Evolutionary conservation across 2,113 vertebrate species (phyloP).

Genomic region (Plecotus auritus): DNA sequence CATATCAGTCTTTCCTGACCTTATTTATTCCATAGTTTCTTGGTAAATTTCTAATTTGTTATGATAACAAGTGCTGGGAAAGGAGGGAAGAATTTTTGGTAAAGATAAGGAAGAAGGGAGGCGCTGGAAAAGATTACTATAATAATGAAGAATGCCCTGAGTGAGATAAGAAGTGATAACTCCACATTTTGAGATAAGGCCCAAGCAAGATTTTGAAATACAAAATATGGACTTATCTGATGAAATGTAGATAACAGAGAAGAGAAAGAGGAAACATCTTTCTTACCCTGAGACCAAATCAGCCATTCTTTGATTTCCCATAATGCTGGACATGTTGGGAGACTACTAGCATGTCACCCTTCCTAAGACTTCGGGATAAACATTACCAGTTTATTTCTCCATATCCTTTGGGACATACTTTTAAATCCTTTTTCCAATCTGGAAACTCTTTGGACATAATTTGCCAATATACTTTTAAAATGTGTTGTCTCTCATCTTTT

Average conservation of each 20-base stretch:
- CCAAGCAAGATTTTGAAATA: background rate
- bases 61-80: background rate
- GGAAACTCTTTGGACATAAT: background rate
- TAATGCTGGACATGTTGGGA: background rate
- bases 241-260: background rate
- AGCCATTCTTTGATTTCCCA: background rate
- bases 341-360: background rate
- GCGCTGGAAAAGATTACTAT: background rate
- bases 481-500: background rate
- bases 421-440: background rate
- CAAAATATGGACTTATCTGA: background rate
- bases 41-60: background rate
- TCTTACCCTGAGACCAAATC: background rate
- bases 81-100: background rate
- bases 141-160: background rate
- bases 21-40: background rate
- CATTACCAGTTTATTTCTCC: background rate
- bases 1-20: background rate
- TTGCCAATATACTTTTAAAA: background rate
- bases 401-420: background rate
- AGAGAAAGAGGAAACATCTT: background rate
- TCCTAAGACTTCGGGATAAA: background rate
- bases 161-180: background rate
- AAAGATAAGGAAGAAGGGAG: background rate
- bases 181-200: background rate